phyloP scores from a whole-genome alignment of 2,113 vertebrate genomes.

The Prionailurus viverrinus region DNA sequence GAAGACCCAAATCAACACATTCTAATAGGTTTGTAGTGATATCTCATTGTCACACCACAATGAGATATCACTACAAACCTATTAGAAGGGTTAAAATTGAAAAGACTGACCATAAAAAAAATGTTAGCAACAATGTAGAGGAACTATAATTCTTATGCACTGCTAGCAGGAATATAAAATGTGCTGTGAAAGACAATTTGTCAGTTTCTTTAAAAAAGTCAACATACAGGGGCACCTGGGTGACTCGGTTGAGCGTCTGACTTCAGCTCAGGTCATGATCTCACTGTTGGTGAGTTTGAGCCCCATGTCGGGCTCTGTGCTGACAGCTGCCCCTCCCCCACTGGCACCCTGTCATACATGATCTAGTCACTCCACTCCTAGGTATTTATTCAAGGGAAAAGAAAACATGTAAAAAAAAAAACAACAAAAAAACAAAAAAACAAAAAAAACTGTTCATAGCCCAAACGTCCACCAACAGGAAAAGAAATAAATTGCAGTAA shows the following conservation, averaged over 20 bases:
- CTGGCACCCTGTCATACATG: neutral
- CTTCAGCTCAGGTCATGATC: no score
- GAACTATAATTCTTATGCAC: neutral
- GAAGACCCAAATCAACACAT: neutral
- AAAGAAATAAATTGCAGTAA: neutral
- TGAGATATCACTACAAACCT: neutral
- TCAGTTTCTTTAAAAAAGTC: constrained; percentile 15
- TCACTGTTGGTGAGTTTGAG: no score
- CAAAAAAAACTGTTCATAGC: neutral
- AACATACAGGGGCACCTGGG: neutral
- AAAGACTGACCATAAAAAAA: neutral
- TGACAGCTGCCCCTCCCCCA: no score
- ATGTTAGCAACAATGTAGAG: neutral
- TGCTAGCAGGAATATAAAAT: neutral
- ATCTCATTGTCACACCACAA: neutral
- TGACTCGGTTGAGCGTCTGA: no score
- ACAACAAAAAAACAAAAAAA: neutral
- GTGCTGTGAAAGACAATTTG: neutral
- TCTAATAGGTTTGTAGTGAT: no score
- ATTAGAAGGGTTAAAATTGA: neutral
- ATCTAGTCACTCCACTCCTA: neutral
- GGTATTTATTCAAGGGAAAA: neutral
- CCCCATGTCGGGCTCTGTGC: no score
- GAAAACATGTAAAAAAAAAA: neutral
- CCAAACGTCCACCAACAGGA: neutral